Evolutionary conservation across 2,888 invertebrate genomes (phyloP).

Genomic region (Nesidiocoris tenuis): DNA sequence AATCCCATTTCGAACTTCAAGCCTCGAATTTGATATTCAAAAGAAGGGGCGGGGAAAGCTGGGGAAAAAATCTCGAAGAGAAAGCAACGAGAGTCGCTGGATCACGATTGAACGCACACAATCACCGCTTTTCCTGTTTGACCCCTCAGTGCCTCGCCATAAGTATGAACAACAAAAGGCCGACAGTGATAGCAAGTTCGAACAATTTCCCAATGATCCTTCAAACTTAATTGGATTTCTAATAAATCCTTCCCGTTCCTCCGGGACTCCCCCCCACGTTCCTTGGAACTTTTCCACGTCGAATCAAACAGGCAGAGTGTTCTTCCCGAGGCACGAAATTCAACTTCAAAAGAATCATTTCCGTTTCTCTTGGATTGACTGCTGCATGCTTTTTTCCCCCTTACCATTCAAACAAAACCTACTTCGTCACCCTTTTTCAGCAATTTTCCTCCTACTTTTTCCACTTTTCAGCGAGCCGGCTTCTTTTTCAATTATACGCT

Average conservation of each 20-base stretch:
- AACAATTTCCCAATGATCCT: slow-evolving; percentile 41
- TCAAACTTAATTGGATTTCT: slow-evolving; percentile 41
- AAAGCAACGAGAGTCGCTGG: no score
- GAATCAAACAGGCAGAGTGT: slow-evolving; percentile 34
- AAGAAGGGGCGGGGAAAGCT: slow-evolving; percentile 1
- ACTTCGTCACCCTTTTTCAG: background rate
- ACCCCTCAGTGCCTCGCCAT: slow-evolving; percentile 1
- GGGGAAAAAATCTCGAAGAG: slow-evolving; percentile 11
- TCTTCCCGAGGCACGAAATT: slow-evolving; percentile 25
- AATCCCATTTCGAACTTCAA: background rate
- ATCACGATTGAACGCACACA: slow-evolving; percentile 29
- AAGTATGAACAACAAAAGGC: slow-evolving; percentile 31
- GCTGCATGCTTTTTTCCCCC: background rate
- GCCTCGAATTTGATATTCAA: slow-evolving; percentile 10
- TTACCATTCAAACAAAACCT: background rate
- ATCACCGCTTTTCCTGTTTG: background rate
- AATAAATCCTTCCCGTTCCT: slow-evolving; percentile 26
- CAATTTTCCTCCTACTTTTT: slow-evolving; percentile 3
- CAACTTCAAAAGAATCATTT: slow-evolving; percentile 39
- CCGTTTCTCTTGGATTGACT: slow-evolving; percentile 2
- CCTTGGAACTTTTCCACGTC: background rate
- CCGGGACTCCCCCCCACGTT: no score
- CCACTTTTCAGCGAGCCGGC: background rate
- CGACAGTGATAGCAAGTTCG: slow-evolving; percentile 35
- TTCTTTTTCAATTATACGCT: slow-evolving; percentile 22